These are phyloP conservation scores for Muricea muricata DNA, from an alignment of 92 coral and sea anemone genomes.

Conservation along the genomic window DNA sequence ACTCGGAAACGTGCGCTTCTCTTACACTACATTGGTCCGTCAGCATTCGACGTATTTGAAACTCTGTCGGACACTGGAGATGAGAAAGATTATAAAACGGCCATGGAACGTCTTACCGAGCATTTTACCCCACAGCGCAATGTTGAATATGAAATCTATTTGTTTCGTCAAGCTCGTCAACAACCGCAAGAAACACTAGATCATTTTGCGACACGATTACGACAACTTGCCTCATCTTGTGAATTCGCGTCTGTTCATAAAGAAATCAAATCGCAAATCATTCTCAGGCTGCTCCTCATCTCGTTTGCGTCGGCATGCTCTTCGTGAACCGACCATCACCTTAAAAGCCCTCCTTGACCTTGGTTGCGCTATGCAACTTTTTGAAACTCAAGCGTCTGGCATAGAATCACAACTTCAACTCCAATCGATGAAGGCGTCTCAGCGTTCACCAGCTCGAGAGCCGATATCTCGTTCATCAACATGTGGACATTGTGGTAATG, in stretches of 20 bases:
- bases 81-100: background rate
- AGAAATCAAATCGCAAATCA: conserved; percentile 26
- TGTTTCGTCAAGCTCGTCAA: conserved; percentile 29
- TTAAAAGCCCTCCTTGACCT: conserved; percentile 51
- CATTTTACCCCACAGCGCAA: conserved; percentile 23
- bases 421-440: background rate
- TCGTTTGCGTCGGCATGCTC: background rate
- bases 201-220: conserved; percentile 18
- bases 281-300: conserved; percentile 31
- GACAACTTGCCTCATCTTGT: conserved; percentile 28
- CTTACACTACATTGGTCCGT: conserved; percentile 23
- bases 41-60: conserved; percentile 5
- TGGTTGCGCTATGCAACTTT: conserved; percentile 60
- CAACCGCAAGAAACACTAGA: background rate
- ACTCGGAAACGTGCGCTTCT: conserved; percentile 15
- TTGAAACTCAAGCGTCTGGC: conserved; percentile 38
- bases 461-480: background rate
- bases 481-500: background rate
- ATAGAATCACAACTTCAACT: background rate
- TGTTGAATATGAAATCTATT: conserved; percentile 10
- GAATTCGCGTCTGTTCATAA: conserved; percentile 8
- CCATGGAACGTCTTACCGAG: background rate
- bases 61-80: background rate
- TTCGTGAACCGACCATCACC: conserved; percentile 27
- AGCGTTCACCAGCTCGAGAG: background rate